Conservation (phyloP, 2,113 vertebrate genomes). For the Takifugu flavidus region DNA sequence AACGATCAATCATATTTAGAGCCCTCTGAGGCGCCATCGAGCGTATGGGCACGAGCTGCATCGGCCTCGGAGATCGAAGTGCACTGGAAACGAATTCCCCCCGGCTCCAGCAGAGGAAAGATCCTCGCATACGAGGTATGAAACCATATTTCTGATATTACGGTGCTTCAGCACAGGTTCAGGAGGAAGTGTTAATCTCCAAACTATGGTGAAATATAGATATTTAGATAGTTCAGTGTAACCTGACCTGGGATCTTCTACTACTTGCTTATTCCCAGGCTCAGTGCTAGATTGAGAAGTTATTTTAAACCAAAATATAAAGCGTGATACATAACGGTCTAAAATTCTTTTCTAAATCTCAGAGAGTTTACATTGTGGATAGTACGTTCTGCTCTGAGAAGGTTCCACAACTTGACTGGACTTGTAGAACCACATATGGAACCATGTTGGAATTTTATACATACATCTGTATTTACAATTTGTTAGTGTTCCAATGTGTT, state of each 20-base stretch:
- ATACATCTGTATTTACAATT: too few relatives aligned
- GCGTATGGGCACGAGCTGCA: slow-evolving; percentile 68
- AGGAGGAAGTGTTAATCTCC: slow-evolving; percentile 25
- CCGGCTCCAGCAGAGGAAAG: slow-evolving; percentile 74
- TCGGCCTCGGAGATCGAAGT: slow-evolving; percentile 83
- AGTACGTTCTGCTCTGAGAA: too few relatives aligned
- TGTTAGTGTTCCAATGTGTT: too few relatives aligned
- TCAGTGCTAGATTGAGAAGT: slow-evolving; percentile 28
- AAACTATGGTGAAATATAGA: slow-evolving; percentile 12
- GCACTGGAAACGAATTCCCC: slow-evolving; percentile 80
- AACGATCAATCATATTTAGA: slow-evolving; percentile 60
- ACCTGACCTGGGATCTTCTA: slow-evolving; percentile 9
- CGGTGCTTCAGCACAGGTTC: slow-evolving; percentile 13
- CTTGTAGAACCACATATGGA: too few relatives aligned
- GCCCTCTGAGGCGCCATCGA: slow-evolving; percentile 76
- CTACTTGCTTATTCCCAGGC: slow-evolving; percentile 37
- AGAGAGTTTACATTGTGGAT: slow-evolving; percentile 19
- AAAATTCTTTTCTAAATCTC: slow-evolving; percentile 20
- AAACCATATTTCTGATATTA: slow-evolving; percentile 23
- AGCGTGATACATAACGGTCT: slow-evolving; percentile 60
- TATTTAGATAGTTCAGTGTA: too few relatives aligned
- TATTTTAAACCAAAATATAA: slow-evolving; percentile 39
- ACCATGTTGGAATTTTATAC: too few relatives aligned
- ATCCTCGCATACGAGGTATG: slow-evolving; percentile 86
- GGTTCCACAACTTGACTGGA: too few relatives aligned